Conservation (phyloP, 2,113 vertebrate species). For the Isurus oxyrinchus region DNA sequence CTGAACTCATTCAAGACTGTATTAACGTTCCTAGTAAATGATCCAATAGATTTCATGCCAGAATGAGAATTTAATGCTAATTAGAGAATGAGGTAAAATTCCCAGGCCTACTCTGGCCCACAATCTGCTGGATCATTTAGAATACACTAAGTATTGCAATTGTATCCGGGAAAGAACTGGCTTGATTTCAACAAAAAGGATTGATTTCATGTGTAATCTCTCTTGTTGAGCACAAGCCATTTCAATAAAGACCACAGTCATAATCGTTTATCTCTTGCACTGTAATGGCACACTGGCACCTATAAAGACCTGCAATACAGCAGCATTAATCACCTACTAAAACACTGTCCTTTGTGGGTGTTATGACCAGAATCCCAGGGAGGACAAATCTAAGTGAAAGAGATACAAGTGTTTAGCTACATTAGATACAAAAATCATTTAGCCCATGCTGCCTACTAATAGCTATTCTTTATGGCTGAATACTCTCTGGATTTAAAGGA, state of each 20-base stretch:
- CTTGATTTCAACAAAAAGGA: conserved; percentile 28
- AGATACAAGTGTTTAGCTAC: background rate
- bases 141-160: background rate
- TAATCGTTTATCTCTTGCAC: conserved; percentile 11
- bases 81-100: background rate
- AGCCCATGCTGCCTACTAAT: background rate
- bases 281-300: background rate
- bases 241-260: background rate
- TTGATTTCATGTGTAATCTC: conserved; percentile 1
- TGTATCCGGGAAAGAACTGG: background rate
- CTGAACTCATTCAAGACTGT: background rate
- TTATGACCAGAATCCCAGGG: background rate
- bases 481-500: background rate
- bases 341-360: background rate
- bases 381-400: background rate
- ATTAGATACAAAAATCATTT: background rate
- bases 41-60: background rate
- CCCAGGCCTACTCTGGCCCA: background rate
- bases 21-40: background rate
- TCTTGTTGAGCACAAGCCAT: background rate
- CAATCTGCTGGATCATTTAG: conserved; percentile 4
- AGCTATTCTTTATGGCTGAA: background rate
- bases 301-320: background rate
- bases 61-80: background rate
- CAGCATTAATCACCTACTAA: background rate